Conservation (phyloP, 2,888 invertebrate genomes). For the Drosophila anomelani region DNA sequence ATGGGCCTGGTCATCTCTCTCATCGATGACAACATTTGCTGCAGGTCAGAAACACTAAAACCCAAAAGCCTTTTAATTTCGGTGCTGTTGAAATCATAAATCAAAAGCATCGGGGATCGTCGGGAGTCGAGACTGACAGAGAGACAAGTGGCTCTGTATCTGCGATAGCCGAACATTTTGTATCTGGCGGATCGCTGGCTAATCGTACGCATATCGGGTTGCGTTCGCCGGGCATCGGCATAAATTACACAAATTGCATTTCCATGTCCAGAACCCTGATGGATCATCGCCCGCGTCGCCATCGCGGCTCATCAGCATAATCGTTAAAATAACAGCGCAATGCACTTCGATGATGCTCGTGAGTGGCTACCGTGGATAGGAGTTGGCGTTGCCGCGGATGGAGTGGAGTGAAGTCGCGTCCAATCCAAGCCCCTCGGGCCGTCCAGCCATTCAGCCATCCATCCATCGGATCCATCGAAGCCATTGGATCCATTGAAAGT, state of each 20-base stretch:
- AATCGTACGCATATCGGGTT: constrained; percentile 67
- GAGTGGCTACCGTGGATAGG: constrained; percentile 63
- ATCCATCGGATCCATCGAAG: constrained; percentile 24
- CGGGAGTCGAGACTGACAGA: constrained; percentile 2
- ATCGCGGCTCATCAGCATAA: constrained; percentile 74
- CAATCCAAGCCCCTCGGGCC: constrained; percentile 13
- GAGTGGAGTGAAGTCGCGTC: constrained; percentile 24
- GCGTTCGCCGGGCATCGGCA: constrained; percentile 47
- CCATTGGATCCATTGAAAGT: background rate
- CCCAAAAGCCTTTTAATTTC: constrained; percentile 72
- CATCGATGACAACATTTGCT: constrained; percentile 75
- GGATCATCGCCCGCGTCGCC: constrained; percentile 76
- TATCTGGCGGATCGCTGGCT: constrained; percentile 74
- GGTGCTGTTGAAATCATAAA: constrained; percentile 74
- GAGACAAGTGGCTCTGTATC: constrained; percentile 60
- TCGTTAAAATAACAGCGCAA: constrained; percentile 81
- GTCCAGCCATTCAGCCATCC: constrained; percentile 29
- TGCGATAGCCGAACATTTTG: constrained; percentile 70
- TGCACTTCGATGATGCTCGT: constrained; percentile 69
- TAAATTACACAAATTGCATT: constrained; percentile 83
- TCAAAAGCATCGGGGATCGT: constrained; percentile 59
- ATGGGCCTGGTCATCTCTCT: constrained; percentile 48
- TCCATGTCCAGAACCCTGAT: constrained; percentile 79
- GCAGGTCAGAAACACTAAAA: constrained; percentile 63
- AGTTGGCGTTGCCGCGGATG: background rate